Evolutionary conservation across 1,140 invertebrate genomes (phyloP), one percentile per base, ranked within the genome.

Genomic region (Asbolus verrucosus): DNA sequence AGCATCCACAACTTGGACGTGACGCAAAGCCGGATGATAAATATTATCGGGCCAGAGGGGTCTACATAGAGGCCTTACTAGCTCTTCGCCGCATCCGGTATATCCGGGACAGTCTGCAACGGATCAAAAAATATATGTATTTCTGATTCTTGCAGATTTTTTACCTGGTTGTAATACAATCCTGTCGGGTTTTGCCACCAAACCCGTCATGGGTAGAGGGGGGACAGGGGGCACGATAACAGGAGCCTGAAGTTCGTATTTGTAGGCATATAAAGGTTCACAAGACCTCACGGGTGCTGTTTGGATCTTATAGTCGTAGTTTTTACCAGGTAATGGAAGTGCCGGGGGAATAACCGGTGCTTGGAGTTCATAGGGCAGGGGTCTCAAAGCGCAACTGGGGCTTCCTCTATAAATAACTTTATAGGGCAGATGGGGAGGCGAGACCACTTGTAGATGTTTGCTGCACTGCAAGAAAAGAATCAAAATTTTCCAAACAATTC

Each of bases 391-490:
- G 6, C 33, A 5, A n/a, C 33, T 6, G 2, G 33, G 33, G 11
- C n/a, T 36, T 1, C 36, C 65, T 16, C 19, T 67, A 0, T 30
- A 1, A 16, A 73, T 71, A 5, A 73, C 59, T 30, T 73, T 46
- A 6, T 62, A 54, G 6, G 65, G 65, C 8, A 46, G 15, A 3
- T 18, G 16, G 1, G 72, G 72, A 36, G 72, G 69, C 15, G 69
- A 68, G 4, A 70, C 60, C 0, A 73, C 69, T 30, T 39, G 46
- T 19, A 73, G 39, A 46, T 71, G 50, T 60, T 73, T 73, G 33
- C 65, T 41, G 36, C 72, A 73, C 69, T 73, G 30, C n/a, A n/a
- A n/a, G 9, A 70, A 69, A 38, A 36, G 3, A 71, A 43, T 30
- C n/a, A 54, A 46, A 15, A 61, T n/a, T 62, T 33, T 38, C 5